Conservation (phyloP, 2,888 invertebrate genomes). For the Drymonia ruficornis region DNA sequence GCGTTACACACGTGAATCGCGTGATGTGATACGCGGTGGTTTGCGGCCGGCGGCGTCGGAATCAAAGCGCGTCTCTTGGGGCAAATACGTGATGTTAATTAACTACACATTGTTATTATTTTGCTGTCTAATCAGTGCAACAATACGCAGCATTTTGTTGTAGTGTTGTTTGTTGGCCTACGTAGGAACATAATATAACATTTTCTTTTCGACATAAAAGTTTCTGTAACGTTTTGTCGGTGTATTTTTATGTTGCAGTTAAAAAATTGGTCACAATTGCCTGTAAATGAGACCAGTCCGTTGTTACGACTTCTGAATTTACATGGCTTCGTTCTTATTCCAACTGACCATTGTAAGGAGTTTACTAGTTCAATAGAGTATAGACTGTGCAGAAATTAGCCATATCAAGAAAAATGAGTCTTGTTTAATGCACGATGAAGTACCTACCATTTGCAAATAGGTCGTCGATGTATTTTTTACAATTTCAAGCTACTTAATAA, state of each 20-base stretch:
- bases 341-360: conserved; percentile 27
- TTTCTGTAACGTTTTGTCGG: no score
- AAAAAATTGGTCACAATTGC: background rate
- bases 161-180: no score
- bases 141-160: background rate
- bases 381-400: background rate
- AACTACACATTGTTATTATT: conserved; percentile 36
- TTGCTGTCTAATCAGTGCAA: conserved; percentile 9
- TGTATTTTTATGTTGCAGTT: no score
- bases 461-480: no score
- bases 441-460: no score
- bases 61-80: conserved; percentile 28
- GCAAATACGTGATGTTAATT: conserved; percentile 32
- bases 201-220: no score
- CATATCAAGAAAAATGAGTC: background rate
- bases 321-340: conserved; percentile 57
- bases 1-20: conserved; percentile 13
- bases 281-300: background rate
- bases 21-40: conserved; percentile 26
- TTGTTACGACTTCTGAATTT: conserved; percentile 67
- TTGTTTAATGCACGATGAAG: no score
- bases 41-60: conserved; percentile 19
- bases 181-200: no score
- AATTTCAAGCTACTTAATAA: background rate
- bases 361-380: conserved; percentile 4